A percentile compares a stretch with the other conserved stretches of the same genome.
Conservation (phyloP, 2,113 vertebrate genomes). For the Marmota flaviventris region DNA sequence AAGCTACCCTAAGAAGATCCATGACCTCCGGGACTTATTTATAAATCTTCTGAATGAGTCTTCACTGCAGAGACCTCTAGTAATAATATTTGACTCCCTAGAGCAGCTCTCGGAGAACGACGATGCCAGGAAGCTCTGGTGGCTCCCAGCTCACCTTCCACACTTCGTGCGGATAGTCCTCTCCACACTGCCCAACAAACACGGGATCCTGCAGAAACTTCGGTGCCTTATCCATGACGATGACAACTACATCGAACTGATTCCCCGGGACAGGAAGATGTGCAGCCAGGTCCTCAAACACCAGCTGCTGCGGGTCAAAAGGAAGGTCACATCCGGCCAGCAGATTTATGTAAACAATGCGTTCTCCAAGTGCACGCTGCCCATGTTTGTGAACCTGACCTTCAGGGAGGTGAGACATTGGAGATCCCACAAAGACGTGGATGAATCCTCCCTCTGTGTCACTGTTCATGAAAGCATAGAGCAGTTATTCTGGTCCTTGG, state of each 20-base stretch:
- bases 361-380: conserved; percentile 96
- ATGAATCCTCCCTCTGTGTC: conserved; percentile 95
- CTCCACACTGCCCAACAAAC: conserved; percentile 98
- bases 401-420: conserved; percentile 97
- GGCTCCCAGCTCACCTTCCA: conserved; percentile 97
- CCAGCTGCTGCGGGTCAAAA: conserved; percentile 95
- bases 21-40: conserved; percentile 97
- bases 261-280: conserved; percentile 95
- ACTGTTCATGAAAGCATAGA: conserved; percentile 99
- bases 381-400: conserved; percentile 99
- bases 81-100: conserved; percentile 96
- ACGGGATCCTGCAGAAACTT: conserved; percentile 97
- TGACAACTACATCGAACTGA: conserved; percentile 94
- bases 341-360: conserved; percentile 99
- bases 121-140: conserved; percentile 98
- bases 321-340: conserved; percentile 99
- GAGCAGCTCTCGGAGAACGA: conserved; percentile 96
- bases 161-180: conserved; percentile 96
- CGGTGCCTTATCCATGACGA: conserved; percentile 96
- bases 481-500: conserved; percentile 96
- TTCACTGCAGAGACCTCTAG: conserved; percentile 94
- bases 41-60: conserved; percentile 97
- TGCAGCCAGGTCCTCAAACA: conserved; percentile 99
- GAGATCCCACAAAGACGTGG: conserved; percentile 98
- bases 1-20: conserved; percentile 97